Evolutionary conservation across 2,888 invertebrate genomes (phyloP).

Genomic region (Polydrusus cervinus): DNA sequence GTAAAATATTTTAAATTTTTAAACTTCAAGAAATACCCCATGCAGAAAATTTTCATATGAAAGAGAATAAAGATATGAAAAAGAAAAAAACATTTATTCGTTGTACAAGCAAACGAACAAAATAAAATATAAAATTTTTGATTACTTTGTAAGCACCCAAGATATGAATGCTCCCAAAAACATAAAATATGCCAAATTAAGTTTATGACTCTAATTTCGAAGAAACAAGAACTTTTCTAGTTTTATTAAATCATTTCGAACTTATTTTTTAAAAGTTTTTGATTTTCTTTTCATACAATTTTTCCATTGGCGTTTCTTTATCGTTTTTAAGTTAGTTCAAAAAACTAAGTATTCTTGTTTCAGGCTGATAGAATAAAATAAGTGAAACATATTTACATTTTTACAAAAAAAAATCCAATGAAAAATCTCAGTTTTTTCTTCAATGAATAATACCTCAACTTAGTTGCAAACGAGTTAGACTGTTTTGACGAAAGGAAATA

Average conservation of each 20-base stretch:
- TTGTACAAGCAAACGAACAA: conserved; percentile 13
- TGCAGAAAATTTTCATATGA: conserved; percentile 12
- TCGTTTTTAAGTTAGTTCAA: too few relatives aligned
- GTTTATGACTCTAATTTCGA: conserved; percentile 42
- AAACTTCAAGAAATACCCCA: conserved; percentile 1
- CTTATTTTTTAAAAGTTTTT: conserved; percentile 19
- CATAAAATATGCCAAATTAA: conserved; percentile 50
- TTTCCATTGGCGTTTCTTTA: background rate
- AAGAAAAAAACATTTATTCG: conserved; percentile 4
- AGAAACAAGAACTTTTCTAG: conserved; percentile 38
- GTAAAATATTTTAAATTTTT: background rate
- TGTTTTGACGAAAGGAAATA: too few relatives aligned
- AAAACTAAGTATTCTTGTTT: too few relatives aligned
- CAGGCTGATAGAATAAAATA: too few relatives aligned
- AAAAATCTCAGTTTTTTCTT: too few relatives aligned
- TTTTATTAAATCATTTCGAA: conserved; percentile 32
- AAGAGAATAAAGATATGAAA: conserved; percentile 1
- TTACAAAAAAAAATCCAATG: too few relatives aligned
- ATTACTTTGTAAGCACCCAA: conserved; percentile 42
- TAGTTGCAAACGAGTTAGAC: too few relatives aligned
- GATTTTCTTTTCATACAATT: conserved; percentile 7
- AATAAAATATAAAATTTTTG: conserved; percentile 47
- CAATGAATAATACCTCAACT: too few relatives aligned
- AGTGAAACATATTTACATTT: too few relatives aligned
- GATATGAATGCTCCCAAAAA: conserved; percentile 36